Evolutionary conservation across 1,140 invertebrate genomes (phyloP).

Genomic region (Sminthurides bifidus): DNA sequence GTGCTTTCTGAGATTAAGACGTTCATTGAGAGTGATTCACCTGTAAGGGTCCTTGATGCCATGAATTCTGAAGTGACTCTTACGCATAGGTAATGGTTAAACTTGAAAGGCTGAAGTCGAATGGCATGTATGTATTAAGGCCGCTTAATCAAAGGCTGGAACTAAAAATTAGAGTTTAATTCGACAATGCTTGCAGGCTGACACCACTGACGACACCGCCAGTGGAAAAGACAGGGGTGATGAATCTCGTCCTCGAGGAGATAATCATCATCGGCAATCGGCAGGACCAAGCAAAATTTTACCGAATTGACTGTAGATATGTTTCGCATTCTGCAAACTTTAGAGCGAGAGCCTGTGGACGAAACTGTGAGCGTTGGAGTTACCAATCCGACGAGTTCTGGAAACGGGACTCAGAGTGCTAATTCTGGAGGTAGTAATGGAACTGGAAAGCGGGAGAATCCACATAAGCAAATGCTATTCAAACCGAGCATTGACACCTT

Average conservation of each 20-base stretch:
- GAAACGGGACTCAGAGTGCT: neutral
- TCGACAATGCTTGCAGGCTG: slow-evolving; percentile 42
- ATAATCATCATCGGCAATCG: slow-evolving; percentile 89
- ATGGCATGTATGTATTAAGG: too few relatives aligned
- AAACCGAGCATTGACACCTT: slow-evolving; percentile 90
- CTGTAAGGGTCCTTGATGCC: slow-evolving; percentile 67
- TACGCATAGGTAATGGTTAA: slow-evolving; percentile 72
- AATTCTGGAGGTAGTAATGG: slow-evolving; percentile 31
- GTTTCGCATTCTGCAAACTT: slow-evolving; percentile 91
- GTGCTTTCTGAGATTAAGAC: slow-evolving; percentile 89
- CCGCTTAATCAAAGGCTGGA: too few relatives aligned
- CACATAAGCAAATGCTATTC: slow-evolving; percentile 92
- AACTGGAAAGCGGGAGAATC: slow-evolving; percentile 68
- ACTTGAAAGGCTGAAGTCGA: too few relatives aligned
- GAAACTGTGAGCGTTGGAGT: neutral
- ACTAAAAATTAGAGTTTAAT: neutral
- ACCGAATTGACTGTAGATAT: slow-evolving; percentile 95
- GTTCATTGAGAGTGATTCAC: slow-evolving; percentile 84
- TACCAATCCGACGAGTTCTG: neutral
- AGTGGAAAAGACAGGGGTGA: slow-evolving; percentile 64
- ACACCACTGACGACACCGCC: slow-evolving; percentile 73
- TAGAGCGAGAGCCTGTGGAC: slow-evolving; percentile 67
- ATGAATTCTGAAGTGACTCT: slow-evolving; percentile 45
- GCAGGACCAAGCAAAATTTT: slow-evolving; percentile 93
- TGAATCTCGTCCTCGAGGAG: slow-evolving; percentile 81